A percentile compares a stretch with the other conserved stretches of the same genome.
phyloP scores from a whole-genome alignment of 2,797 vertebrate species.

The Coracias cyanogaster region DNA sequence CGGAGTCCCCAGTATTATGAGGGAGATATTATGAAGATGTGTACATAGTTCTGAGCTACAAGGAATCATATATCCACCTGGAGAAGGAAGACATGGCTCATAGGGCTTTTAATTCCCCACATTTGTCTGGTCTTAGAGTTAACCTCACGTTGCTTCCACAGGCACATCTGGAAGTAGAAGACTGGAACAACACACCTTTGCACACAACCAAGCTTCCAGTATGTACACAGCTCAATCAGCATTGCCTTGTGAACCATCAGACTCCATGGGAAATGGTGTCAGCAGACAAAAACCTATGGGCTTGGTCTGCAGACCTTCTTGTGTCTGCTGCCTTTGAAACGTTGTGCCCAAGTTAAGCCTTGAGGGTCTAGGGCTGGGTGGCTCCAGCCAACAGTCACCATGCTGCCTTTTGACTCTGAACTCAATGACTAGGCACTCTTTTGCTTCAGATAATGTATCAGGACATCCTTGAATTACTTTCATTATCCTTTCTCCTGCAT shows the following conservation, averaged over 20 bases:
- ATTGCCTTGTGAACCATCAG: accelerated
- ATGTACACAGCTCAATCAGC: accelerated
- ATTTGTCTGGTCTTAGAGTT: background rate
- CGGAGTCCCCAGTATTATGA: background rate
- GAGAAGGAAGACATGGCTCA: background rate
- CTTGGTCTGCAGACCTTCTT: background rate
- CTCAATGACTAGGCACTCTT: background rate
- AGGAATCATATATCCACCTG: background rate
- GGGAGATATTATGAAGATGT: background rate
- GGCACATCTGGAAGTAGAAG: background rate
- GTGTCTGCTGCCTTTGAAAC: background rate
- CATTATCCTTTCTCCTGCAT: background rate
- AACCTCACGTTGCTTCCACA: background rate
- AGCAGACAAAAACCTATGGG: background rate
- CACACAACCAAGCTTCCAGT: background rate
- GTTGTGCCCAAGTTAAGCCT: background rate
- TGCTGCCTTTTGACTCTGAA: background rate
- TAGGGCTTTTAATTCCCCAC: background rate
- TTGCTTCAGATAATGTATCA: background rate
- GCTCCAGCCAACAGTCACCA: background rate
- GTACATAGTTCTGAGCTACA: background rate
- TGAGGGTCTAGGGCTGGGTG: background rate
- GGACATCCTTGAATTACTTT: background rate
- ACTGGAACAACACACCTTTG: background rate
- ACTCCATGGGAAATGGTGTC: background rate